Percentiles rank a stretch among this genome's conserved stretches.
Evolutionary conservation across 2,113 vertebrate genomes (phyloP).

Genomic region (Turdus rufiventris): DNA sequence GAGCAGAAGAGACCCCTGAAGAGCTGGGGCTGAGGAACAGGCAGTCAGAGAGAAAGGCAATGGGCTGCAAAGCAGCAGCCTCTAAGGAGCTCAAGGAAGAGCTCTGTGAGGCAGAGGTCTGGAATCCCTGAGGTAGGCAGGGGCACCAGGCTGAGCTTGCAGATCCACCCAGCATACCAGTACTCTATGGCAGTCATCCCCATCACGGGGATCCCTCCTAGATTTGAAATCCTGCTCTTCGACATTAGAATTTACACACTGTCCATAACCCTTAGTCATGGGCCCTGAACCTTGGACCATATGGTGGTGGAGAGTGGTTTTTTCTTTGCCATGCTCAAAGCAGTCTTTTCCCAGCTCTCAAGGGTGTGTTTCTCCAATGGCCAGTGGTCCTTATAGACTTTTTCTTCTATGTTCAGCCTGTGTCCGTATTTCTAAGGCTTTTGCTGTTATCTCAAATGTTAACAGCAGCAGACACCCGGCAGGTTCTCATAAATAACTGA

Average conservation of each 20-base stretch:
- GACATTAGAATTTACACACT: neutral
- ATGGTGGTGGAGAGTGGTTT: rapidly evolving
- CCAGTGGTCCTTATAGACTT: neutral
- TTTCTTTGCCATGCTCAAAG: neutral
- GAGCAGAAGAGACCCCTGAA: neutral
- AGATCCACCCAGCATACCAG: neutral
- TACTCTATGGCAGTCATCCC: neutral
- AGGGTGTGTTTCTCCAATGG: neutral
- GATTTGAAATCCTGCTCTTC: neutral
- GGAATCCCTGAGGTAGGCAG: neutral
- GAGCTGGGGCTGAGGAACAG: neutral
- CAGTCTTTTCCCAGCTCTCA: neutral
- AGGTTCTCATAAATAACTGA: neutral
- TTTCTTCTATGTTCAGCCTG: neutral
- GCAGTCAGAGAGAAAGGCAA: neutral
- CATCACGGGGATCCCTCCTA: neutral
- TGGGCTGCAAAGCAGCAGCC: rapidly evolving
- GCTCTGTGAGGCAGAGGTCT: rapidly evolving
- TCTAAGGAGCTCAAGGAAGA: neutral
- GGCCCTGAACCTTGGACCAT: neutral
- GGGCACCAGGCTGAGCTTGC: neutral
- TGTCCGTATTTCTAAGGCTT: rapidly evolving
- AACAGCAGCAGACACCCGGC: neutral
- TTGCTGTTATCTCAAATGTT: neutral
- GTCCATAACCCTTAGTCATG: rapidly evolving